These are phyloP conservation scores for Herpetotheres cachinnans DNA, from an alignment of 2,113 vertebrate genomes.

Conservation along the genomic window DNA sequence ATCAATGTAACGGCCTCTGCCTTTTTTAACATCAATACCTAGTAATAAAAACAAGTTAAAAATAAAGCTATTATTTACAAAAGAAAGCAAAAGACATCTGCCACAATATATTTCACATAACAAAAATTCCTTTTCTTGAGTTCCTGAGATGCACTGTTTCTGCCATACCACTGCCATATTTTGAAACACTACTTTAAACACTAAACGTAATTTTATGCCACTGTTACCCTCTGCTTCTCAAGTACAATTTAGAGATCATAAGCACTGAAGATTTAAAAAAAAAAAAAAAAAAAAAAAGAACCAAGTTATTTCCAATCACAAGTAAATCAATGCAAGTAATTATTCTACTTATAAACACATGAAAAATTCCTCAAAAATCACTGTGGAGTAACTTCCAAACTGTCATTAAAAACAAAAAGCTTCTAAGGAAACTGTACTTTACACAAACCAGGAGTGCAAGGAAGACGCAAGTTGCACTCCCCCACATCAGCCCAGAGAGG, in stretches of 20 bases:
- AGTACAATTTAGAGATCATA: background rate
- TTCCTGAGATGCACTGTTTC: background rate
- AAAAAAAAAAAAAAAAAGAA: background rate
- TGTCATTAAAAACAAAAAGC: background rate
- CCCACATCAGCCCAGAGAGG: background rate
- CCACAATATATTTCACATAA: background rate
- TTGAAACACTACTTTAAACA: background rate
- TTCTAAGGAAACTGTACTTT: background rate
- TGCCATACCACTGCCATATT: background rate
- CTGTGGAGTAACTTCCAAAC: background rate
- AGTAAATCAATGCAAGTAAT: background rate
- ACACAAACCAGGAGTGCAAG: background rate
- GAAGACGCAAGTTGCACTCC: background rate
- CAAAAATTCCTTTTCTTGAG: background rate
- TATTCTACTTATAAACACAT: background rate
- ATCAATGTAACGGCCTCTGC: constrained; percentile 91
- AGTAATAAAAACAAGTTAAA: background rate
- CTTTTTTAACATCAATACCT: constrained; percentile 96
- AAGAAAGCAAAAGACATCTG: background rate
- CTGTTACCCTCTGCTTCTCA: background rate
- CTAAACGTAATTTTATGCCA: background rate
- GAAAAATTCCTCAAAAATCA: background rate
- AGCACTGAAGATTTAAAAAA: background rate
- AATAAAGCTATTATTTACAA: background rate
- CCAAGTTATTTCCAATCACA: background rate